These are phyloP conservation scores for Tachyglossus aculeatus DNA, from an alignment of 2,797 vertebrate species.

Conservation along the genomic window DNA sequence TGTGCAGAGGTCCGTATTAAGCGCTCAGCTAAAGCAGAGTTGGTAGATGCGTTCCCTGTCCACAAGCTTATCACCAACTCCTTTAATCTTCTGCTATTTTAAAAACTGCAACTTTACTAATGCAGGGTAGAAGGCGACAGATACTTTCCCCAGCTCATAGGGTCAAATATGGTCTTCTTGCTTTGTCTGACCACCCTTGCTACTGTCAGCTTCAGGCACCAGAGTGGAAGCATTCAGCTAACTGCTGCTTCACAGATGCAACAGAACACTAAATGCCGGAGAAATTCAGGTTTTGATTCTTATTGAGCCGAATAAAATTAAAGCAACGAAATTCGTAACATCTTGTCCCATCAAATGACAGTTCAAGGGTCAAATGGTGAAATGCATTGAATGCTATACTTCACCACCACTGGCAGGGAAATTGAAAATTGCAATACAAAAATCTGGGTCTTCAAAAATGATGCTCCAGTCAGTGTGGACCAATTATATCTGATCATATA, in stretches of 20 bases:
- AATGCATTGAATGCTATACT: no score
- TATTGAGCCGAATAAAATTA: constrained; percentile 31
- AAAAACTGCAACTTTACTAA: not conserved
- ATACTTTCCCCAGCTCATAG: not conserved
- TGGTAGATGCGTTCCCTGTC: no score
- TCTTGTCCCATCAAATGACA: constrained; percentile 15
- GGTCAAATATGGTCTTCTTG: constrained; percentile 20
- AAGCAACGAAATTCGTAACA: constrained; percentile 24
- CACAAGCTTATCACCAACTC: no score
- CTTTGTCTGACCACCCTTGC: constrained; percentile 29
- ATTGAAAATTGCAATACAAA: no score
- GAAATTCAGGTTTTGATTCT: constrained; percentile 14
- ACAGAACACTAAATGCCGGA: constrained; percentile 20
- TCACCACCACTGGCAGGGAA: no score
- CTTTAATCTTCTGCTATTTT: not conserved
- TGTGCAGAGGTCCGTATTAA: no score
- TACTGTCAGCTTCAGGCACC: not conserved
- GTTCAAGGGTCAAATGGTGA: constrained; percentile 12
- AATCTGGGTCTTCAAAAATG: no score
- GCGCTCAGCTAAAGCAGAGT: no score
- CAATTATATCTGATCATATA: no score
- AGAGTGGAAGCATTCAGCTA: not conserved
- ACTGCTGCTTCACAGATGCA: constrained; percentile 46
- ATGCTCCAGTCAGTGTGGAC: no score
- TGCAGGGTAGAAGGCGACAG: not conserved